These are phyloP conservation scores for Idris sp. DNA, from an alignment of 1,140 invertebrate genomes.

Conservation along the genomic window DNA sequence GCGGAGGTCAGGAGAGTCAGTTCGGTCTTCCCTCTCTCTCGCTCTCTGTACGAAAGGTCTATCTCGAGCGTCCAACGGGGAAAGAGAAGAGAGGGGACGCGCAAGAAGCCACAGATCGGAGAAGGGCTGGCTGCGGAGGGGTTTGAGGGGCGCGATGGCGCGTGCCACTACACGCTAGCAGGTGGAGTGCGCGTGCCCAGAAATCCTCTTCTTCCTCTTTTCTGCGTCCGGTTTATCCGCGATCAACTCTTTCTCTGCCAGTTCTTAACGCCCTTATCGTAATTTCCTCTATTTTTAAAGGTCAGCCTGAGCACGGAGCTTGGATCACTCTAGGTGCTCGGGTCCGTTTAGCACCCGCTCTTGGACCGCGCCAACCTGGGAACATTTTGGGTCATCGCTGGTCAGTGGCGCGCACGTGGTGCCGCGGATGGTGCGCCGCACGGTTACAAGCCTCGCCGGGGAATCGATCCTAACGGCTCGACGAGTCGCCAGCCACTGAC, in stretches of 20 bases:
- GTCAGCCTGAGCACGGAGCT: too few species aligned
- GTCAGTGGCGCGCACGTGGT: conserved; percentile 75
- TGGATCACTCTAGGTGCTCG: too few species aligned
- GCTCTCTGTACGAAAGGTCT: conserved; percentile 6
- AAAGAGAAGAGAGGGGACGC: conserved; percentile 45
- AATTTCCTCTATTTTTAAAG: too few species aligned
- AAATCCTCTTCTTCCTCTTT: conserved; percentile 64
- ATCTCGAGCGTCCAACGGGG: conserved; percentile 66
- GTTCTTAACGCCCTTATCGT: conserved; percentile 17
- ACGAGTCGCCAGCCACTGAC: conserved; percentile 74
- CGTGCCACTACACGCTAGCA: conserved; percentile 75
- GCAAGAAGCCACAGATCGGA: conserved; percentile 28
- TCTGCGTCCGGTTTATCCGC: conserved; percentile 34
- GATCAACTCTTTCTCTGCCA: conserved; percentile 13
- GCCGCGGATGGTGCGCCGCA: conserved; percentile 40
- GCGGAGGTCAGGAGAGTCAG: conserved; percentile 52
- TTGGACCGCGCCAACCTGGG: too few species aligned
- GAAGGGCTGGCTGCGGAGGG: conserved; percentile 19
- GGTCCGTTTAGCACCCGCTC: too few species aligned
- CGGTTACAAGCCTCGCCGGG: conserved; percentile 46
- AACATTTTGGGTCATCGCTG: too few species aligned
- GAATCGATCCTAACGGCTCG: conserved; percentile 70
- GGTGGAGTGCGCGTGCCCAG: conserved; percentile 77
- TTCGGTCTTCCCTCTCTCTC: conserved; percentile 28
- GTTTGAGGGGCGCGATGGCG: conserved; percentile 67